Base-by-base conservation (phyloP, 2,888 invertebrate species). In the Drosophila kuntzei region DNA sequence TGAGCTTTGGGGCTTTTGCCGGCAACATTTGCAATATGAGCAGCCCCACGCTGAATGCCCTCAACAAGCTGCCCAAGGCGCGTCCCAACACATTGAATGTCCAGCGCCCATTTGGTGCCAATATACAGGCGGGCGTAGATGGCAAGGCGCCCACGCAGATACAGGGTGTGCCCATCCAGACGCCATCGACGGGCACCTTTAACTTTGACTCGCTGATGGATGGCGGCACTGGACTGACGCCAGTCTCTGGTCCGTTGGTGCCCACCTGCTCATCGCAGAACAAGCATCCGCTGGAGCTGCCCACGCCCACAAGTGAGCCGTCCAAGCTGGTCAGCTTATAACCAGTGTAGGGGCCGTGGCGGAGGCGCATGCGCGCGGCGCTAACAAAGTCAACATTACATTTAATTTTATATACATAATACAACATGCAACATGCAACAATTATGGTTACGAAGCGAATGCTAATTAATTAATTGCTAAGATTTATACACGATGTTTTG, bases 121-220 rank as follows among this genome's bases (percentile, higher is more conserved):
- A 53, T n/a, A 25, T 89, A 47, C 83, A 78, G 12, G 44, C 83
- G 39, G 73, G 62, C 41, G 71, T 76, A 4, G 77, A 71, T 16
- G 79, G 82, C 47, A 90, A 89, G 70, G 92, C 71, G n/a, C 91
- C 93, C 74, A 93, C 94, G 78, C 95, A 95, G 87, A 95, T 96
- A 71, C 95, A 95, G 32, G 97, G 97, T 61, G 94, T 97, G 74
- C 95, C 97, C 83, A 97, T 98, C 87, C 96, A 95, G 72, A 97
- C 97, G 11, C 98, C 98, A 0, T 97, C 97, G 71, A 95, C 95
- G 86, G 98, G 97, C 53, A 95, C 95, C 82, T 97, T 98, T 93
- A 97, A 97, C 92, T 98, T 97, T 91, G 98, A 98, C 89, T 97
- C 97, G 79, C 94, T 98, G 68, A 97, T 98, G 96, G 97, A 97